These are phyloP conservation scores for Cydia fagiglandana DNA, from an alignment of 1,140 invertebrate species.

Conservation along the genomic window DNA sequence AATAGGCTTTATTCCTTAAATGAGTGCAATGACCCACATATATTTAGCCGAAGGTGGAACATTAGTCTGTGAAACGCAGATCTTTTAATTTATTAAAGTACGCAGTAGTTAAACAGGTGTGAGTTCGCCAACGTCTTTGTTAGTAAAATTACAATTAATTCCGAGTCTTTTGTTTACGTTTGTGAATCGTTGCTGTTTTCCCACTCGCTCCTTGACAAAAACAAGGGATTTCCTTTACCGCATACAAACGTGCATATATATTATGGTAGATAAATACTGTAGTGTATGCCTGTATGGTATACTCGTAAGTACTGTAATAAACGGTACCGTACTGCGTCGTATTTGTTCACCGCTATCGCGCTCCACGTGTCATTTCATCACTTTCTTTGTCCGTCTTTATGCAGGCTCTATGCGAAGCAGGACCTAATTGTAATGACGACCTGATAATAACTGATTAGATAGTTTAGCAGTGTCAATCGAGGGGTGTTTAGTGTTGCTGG, in stretches of 20 bases:
- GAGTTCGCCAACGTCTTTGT: slow-evolving; percentile 10
- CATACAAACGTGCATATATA: slow-evolving; percentile 7
- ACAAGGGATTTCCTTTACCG: slow-evolving; percentile 20
- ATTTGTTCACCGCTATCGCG: slow-evolving; percentile 35
- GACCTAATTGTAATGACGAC: slow-evolving; percentile 35
- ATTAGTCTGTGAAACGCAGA: neutral
- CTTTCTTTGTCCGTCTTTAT: slow-evolving; percentile 46
- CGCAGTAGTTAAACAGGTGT: neutral
- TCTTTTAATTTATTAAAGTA: neutral
- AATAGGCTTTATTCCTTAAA: neutral
- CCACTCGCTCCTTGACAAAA: slow-evolving; percentile 19
- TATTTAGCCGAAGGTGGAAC: neutral
- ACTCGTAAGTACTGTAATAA: no score
- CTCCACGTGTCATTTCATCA: slow-evolving; percentile 55
- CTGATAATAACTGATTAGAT: neutral
- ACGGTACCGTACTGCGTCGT: slow-evolving; percentile 39
- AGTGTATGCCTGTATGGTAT: no score
- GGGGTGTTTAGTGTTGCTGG: slow-evolving; percentile 33
- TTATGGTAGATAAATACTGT: no score
- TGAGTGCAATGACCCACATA: neutral
- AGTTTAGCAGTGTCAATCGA: slow-evolving; percentile 31
- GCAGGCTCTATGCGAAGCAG: slow-evolving; percentile 37
- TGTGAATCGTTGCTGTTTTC: neutral
- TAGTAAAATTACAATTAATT: neutral
- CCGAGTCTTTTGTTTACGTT: neutral